Base-by-base conservation (phyloP, 2,888 invertebrate species). In the Cephus runcator region DNA sequence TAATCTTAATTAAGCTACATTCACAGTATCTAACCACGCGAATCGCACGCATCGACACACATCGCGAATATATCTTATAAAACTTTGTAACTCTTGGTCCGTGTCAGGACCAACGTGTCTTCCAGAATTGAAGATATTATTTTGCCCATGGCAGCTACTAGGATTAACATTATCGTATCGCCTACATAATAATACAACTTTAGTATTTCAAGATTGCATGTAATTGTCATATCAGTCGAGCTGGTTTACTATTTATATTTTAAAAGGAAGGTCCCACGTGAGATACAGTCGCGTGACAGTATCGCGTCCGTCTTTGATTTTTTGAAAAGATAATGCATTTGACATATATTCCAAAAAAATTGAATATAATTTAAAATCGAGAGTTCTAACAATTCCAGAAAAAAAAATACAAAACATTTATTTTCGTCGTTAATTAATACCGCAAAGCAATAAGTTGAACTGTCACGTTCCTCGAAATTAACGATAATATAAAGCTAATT, bases 111-210 rank as follows among this genome's bases (percentile, higher is more conserved):
- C 79, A 79, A 76, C 75, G 89, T 56, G 40, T 90, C 90, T 90
- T 90, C 89, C 90, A 88, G 87, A 87, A 87, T 88, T 82, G 85
- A 88, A 81, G 89, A 89, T 89, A 88, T 88, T 89, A 88, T 75
- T 83, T 84, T 83, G 85, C 85, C 85, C 82, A n/a, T 76, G 82
- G 84, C 83, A 84, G 86, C 85, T 87, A 80, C 71, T 71, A 71
- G 71, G 34, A 71, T 71, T 12, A 33, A 2, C 40, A 23, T 56
- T 56, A 56, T 56, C 23, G 9, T 56, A 56, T 56, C 9, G 15
- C 4, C 15, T 15, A 40, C 40, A 0, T 40, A 40, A 40, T 40
- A 40, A 56, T 56, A 56, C 1, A 56, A 6, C 15, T 56, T 56
- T 56, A 56, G 40, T 23, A 23, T 56, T 56, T 56, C 40, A 23